Evolutionary conservation across 2,797 vertebrate species (phyloP), one percentile per base, ranked within the genome.

Genomic region (Epinephelus malabaricus): DNA sequence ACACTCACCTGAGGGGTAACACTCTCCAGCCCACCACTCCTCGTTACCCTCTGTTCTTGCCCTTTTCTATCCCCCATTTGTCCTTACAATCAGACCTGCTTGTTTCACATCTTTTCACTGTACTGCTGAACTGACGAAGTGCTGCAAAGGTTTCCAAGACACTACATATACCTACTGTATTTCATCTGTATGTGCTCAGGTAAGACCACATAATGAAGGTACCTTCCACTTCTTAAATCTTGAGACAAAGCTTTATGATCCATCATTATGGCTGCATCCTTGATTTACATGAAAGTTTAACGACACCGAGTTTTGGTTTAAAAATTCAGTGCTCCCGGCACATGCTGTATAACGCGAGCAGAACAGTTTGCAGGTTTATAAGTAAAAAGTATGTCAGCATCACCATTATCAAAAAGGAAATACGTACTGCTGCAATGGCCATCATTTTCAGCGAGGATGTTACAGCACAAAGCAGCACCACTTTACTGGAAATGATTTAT

Each of bases 361-460:
- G 10, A 59, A 21, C 5, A 43, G 30, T 73, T 77, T 17, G 19
- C 51, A 59, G 21, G 49, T 62, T 72, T 2, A 67, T 55, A 50
- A 65, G 54, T 38, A 63, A 75, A 75, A 55, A 68, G 47, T 47
- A n/a, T 73, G 55, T 78, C 63, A 82, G 61, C 61, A 46, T 75
- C 43, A 14, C 19, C 5, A 46, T 71, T 66, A 65, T 76, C 43
- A 69, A 65, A 51, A 46, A 17, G 10, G 49, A 50, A 83, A 53
- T 53, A 63, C 12, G 34, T 51, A 47, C 51, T 66, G 43, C 18
- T 50, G 49, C 49, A 23, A 34, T 47, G 4, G 5, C 59, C 49
- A 64, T 76, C 13, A 67, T 73, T 69, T 79, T 68, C 55, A 55
- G 50, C 2, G 0, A 50, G 12, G 56, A 43, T 59, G n/a, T 68